Percentiles rank a stretch among this genome's conserved stretches.
phyloP scores from a whole-genome alignment of 2,888 invertebrate genomes.

The Eurytoma californica region DNA sequence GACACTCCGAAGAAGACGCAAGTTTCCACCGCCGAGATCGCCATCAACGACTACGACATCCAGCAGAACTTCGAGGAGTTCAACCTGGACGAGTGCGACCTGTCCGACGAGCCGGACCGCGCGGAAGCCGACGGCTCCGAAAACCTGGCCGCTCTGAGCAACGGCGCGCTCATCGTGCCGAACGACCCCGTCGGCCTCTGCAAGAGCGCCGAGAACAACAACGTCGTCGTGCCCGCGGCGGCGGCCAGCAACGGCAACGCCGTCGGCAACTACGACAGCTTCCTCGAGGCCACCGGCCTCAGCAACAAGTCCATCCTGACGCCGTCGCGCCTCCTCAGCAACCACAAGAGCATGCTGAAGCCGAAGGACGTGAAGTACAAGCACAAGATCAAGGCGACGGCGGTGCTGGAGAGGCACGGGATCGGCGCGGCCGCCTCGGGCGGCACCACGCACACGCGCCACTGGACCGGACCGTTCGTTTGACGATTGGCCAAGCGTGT shows the following conservation, averaged over 20 bases:
- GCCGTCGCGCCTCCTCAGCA: conserved; percentile 82
- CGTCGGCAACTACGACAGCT: conserved; percentile 81
- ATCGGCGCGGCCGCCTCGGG: conserved; percentile 56
- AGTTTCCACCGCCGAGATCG: conserved; percentile 56
- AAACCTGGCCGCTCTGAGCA: conserved; percentile 60
- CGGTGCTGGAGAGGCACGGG: conserved; percentile 76
- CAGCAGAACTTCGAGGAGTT: conserved; percentile 88
- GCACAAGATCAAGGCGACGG: conserved; percentile 80
- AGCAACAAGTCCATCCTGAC: conserved; percentile 86
- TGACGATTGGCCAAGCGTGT: conserved; percentile 65
- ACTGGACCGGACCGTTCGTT: conserved; percentile 76
- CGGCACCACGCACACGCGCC: conserved; percentile 66
- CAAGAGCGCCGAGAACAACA: conserved; percentile 74
- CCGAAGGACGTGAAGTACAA: conserved; percentile 87
- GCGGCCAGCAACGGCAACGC: conserved; percentile 20
- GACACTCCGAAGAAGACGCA: conserved; percentile 4
- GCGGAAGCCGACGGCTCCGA: conserved; percentile 72
- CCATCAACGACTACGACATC: conserved; percentile 79
- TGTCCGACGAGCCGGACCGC: conserved; percentile 72
- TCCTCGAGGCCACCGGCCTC: conserved; percentile 86
- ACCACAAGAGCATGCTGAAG: conserved; percentile 85
- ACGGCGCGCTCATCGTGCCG: neutral
- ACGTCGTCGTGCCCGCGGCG: conserved; percentile 60
- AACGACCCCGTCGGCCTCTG: conserved; percentile 73
- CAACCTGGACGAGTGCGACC: conserved; percentile 85